Evolutionary conservation across 2,888 invertebrate species (phyloP).

Genomic region (Rutpela maculata): DNA sequence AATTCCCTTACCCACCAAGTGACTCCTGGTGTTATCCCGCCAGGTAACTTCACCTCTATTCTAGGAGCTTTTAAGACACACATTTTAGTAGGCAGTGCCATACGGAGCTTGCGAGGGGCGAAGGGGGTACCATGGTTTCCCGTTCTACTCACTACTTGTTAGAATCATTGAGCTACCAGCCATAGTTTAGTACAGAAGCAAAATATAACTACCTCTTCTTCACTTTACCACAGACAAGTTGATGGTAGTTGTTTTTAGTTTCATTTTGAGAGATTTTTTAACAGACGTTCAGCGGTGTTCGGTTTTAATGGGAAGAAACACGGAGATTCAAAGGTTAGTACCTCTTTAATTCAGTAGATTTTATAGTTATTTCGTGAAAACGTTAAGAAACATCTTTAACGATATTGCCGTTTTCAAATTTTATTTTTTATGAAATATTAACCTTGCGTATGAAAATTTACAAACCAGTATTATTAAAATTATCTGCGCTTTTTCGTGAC

Average conservation of each 20-base stretch:
- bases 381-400: background rate
- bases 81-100: conserved; percentile 67
- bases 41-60: conserved; percentile 67
- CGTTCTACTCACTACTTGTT: conserved; percentile 73
- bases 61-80: conserved; percentile 64
- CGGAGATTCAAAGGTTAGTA: conserved; percentile 36
- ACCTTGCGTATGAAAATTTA: no score
- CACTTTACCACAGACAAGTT: conserved; percentile 41
- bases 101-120: conserved; percentile 60
- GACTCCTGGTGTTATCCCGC: conserved; percentile 69
- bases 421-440: no score
- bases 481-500: no score
- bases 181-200: conserved; percentile 74
- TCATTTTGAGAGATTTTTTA: conserved; percentile 31
- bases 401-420: background rate
- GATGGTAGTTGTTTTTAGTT: conserved; percentile 36
- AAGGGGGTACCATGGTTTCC: conserved; percentile 68
- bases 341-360: conserved; percentile 26
- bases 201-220: conserved; percentile 62
- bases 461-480: no score
- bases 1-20: conserved; percentile 59
- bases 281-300: conserved; percentile 6
- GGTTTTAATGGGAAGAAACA: background rate
- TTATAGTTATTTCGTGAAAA: background rate
- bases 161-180: conserved; percentile 74